Evolutionary conservation across 2,113 vertebrate genomes (phyloP).

Genomic region (Leucoraja erinaceus): DNA sequence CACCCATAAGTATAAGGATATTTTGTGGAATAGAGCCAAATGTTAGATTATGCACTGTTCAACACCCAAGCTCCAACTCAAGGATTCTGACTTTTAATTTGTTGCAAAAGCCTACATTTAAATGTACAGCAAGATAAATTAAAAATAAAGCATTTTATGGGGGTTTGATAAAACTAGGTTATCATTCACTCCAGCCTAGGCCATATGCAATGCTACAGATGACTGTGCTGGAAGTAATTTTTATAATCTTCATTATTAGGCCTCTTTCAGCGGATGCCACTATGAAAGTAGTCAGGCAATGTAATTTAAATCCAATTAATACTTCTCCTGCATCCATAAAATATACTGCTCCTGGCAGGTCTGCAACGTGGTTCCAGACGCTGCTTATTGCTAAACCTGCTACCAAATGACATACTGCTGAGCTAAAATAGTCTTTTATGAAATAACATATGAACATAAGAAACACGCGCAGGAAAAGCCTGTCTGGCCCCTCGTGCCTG

Average conservation of each 20-base stretch:
- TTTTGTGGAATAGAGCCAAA: neutral
- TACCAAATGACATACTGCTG: neutral
- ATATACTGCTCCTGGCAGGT: neutral
- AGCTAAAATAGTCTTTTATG: neutral
- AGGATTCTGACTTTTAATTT: neutral
- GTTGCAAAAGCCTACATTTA: neutral
- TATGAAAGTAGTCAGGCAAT: neutral
- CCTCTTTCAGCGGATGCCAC: neutral
- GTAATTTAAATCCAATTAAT: neutral
- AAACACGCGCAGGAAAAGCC: too few species aligned
- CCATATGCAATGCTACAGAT: neutral
- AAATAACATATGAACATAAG: too few species aligned
- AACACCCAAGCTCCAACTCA: neutral
- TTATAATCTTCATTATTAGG: neutral
- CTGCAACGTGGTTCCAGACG: neutral
- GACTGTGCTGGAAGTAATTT: neutral
- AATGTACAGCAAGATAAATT: neutral
- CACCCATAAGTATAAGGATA: neutral
- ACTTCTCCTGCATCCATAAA: neutral
- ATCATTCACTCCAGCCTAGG: neutral
- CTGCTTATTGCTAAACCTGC: neutral
- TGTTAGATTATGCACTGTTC: neutral
- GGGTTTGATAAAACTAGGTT: neutral
- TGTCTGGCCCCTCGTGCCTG: too few species aligned
- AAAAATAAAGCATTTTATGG: constrained; percentile 6